Conservation (phyloP, 1,140 invertebrate species). For the Alviniconcha marisindica region DNA sequence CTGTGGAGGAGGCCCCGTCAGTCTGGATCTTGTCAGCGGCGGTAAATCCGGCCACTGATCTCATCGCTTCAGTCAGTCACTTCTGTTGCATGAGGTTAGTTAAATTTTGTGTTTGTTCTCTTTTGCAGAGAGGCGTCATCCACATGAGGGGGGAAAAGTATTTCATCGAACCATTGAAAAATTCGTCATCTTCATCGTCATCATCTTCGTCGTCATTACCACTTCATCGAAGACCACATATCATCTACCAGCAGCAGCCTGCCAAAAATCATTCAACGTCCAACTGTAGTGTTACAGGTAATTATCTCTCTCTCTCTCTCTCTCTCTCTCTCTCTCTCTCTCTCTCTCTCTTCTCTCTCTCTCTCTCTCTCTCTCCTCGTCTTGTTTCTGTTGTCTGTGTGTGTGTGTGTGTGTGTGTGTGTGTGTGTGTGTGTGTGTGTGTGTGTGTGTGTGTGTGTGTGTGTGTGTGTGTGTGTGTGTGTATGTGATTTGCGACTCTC, state of each 20-base stretch:
- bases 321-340: constrained; percentile 34
- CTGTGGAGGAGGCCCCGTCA: too few relatives aligned
- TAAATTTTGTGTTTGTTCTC: background rate
- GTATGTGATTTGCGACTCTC: too few relatives aligned
- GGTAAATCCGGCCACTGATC: too few relatives aligned
- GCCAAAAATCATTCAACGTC: constrained; percentile 53
- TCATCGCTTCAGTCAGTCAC: too few relatives aligned
- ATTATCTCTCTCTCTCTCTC: constrained; percentile 21
- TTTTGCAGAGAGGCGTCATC: constrained; percentile 59
- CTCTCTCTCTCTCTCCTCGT: background rate
- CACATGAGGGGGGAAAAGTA: constrained; percentile 56
- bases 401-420: too few relatives aligned
- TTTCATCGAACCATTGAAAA: constrained; percentile 57
- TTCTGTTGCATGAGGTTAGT: too few relatives aligned
- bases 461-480: background rate
- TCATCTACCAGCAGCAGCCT: constrained; percentile 57
- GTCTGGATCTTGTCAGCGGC: too few relatives aligned
- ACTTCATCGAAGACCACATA: constrained; percentile 53
- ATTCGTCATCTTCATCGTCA: constrained; percentile 34
- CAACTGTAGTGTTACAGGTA: constrained; percentile 64
- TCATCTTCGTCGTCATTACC: constrained; percentile 32
- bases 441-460: background rate
- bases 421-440: too few relatives aligned
- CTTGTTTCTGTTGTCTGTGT: background rate
- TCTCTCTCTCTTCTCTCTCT: constrained; percentile 38